Evolutionary conservation across 2,797 vertebrate genomes (phyloP).

Genomic region (Anomalospiza imberbis): DNA sequence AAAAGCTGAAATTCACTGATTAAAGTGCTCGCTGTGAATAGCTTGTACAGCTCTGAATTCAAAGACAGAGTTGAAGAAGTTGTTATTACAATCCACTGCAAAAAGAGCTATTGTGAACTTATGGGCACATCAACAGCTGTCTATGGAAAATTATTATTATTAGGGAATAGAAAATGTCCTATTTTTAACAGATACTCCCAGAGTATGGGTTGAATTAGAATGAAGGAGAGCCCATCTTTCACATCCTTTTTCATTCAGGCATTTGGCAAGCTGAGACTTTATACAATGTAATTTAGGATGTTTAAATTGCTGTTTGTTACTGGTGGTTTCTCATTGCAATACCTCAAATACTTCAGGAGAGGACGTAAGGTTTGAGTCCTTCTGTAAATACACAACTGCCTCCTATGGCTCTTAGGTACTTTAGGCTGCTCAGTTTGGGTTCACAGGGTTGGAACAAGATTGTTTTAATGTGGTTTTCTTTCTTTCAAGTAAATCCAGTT

Average conservation of each 20-base stretch:
- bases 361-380: background rate
- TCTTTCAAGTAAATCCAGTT: background rate
- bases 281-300: conserved; percentile 25
- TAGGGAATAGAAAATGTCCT: conserved; percentile 54
- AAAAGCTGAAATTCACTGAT: conserved; percentile 61
- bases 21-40: conserved; percentile 42
- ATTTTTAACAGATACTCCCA: conserved; percentile 66
- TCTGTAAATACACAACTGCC: background rate
- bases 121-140: conserved; percentile 62
- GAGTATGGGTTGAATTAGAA: conserved; percentile 61
- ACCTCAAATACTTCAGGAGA: background rate
- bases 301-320: conserved; percentile 26
- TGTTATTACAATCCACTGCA: conserved; percentile 39
- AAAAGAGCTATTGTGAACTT: conserved; percentile 62
- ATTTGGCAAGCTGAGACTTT: conserved; percentile 34
- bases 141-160: conserved; percentile 67
- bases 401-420: background rate
- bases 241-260: conserved; percentile 48
- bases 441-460: background rate
- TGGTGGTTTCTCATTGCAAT: background rate
- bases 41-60: conserved; percentile 6
- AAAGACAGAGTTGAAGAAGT: conserved; percentile 49
- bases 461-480: background rate
- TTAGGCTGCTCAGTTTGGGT: background rate
- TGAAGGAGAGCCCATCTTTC: conserved; percentile 50